Evolutionary conservation across 2,888 invertebrate genomes (phyloP), one percentile per base, ranked within the genome.

Genomic region (Zaprionus obscuricornis): DNA sequence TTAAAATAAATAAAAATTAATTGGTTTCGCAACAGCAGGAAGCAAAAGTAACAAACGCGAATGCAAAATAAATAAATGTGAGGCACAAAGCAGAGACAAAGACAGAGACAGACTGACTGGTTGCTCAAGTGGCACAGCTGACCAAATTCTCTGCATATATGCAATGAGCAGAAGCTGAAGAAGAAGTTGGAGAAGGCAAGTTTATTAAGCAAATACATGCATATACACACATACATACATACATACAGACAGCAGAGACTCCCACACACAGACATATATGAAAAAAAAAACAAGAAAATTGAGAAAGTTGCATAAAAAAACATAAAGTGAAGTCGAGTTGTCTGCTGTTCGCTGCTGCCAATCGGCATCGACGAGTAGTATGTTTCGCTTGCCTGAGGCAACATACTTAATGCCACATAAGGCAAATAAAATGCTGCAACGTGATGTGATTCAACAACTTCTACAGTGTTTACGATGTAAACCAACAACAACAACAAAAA

Each of bases 1-100:
- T 77, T 78, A 74, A 78, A 85, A 79, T 85, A 78, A 78, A 85
- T 85, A 85, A 75, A 78, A 78, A 85, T 85, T 78, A 78, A 78
- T 85, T 78, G 78, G 79, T 66, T 76, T 64, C 68, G 47, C 54
- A 62, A 69, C 47, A 47, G 64, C 26, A n/a, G n/a, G n/a, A n/a
- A n/a, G n/a, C n/a, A n/a, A n/a, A n/a, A n/a, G n/a, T n/a, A 4
- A 52, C 55, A 50, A 10, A 29, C 8, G 51, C 67, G 66, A 59
- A 66, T 36, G 56, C 22, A 68, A 63, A 50, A 64, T 52, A 73
- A 70, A 70, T 69, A 68, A 69, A 45, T 33, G 29, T 36, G 14
- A 24, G 29, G 10, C n/a, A 29, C 29, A n/a, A n/a, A n/a, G n/a
- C n/a, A n/a, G n/a, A n/a, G n/a, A n/a, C n/a, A n/a, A n/a, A n/a